These are phyloP conservation scores for Rhingia rostrata DNA, from an alignment of 2,888 invertebrate genomes.

Conservation along the genomic window DNA sequence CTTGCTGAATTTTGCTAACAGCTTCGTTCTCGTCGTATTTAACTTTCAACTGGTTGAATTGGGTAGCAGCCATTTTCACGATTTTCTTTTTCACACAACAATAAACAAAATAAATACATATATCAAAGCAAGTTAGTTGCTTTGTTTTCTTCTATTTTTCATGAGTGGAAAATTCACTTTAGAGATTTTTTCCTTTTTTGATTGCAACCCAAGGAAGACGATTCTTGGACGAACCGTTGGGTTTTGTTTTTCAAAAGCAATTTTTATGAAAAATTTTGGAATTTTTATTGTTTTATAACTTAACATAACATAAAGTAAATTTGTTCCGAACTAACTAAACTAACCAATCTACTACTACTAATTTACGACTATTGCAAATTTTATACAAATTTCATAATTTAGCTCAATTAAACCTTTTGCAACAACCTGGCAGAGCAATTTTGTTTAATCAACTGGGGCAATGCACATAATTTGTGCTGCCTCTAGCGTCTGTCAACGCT, in stretches of 20 bases:
- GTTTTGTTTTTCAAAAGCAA: conserved; percentile 79
- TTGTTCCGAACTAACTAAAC: too few relatives aligned
- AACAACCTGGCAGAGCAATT: conserved; percentile 39
- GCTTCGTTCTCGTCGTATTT: conserved; percentile 78
- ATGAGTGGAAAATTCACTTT: conserved; percentile 5
- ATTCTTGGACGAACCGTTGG: conserved; percentile 77
- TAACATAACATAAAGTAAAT: too few relatives aligned
- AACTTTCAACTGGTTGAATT: conserved; percentile 44
- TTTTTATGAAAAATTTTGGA: too few relatives aligned
- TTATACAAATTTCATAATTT: conserved; percentile 31
- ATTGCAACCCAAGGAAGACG: conserved; percentile 38
- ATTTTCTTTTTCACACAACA: conserved; percentile 28
- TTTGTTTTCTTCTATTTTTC: conserved; percentile 21
- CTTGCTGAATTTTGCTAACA: conserved; percentile 77
- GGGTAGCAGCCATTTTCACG: conserved; percentile 58
- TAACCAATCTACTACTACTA: too few relatives aligned
- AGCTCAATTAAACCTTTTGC: conserved; percentile 54
- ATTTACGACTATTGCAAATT: conserved; percentile 7
- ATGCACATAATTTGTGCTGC: conserved; percentile 25
- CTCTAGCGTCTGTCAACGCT: conserved; percentile 28
- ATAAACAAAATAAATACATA: conserved; percentile 63
- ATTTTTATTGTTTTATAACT: too few relatives aligned
- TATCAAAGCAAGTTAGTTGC: conserved; percentile 39
- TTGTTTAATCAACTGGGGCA: conserved; percentile 38
- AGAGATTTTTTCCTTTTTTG: conserved; percentile 24